Conservation (phyloP, 2,113 vertebrate species). For the Tetraodon nigroviridis region DNA sequence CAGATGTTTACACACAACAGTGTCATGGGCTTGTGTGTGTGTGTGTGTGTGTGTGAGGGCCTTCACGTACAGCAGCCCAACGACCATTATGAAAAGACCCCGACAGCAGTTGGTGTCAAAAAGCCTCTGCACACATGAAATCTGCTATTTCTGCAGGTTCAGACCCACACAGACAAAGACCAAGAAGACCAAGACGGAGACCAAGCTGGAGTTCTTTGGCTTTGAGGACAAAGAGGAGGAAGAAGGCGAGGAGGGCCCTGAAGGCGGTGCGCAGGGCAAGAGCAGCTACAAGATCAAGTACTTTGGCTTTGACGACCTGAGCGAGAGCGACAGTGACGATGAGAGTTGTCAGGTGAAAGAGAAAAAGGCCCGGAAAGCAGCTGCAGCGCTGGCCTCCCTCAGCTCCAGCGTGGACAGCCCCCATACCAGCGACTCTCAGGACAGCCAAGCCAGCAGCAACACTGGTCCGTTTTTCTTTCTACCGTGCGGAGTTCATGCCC, state of each 20-base stretch:
- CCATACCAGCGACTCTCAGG: conserved; percentile 80
- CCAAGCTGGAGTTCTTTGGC: conserved; percentile 96
- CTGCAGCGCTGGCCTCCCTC: conserved; percentile 70
- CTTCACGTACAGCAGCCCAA: no score
- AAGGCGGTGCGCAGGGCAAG: conserved; percentile 75
- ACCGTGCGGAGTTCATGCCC: neutral
- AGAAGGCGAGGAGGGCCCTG: conserved; percentile 76
- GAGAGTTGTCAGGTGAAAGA: conserved; percentile 80
- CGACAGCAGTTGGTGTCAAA: no score
- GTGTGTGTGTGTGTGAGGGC: no score
- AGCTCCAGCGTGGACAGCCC: conserved; percentile 73
- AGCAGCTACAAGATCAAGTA: conserved; percentile 99
- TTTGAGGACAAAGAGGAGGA: conserved; percentile 90
- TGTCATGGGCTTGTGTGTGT: no score
- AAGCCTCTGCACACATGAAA: neutral
- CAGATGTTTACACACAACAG: no score
- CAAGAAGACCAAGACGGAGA: conserved; percentile 91
- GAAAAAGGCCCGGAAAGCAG: conserved; percentile 83
- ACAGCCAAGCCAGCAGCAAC: conserved; percentile 82
- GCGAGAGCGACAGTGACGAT: conserved; percentile 92
- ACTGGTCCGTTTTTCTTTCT: conserved; percentile 72
- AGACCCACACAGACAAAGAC: conserved; percentile 82
- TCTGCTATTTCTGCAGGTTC: conserved; percentile 69
- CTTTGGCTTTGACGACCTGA: conserved; percentile 97
- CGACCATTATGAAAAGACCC: no score